phyloP scores from a whole-genome alignment of 2,888 invertebrate genomes.

The Drosophila nigritarsus region DNA sequence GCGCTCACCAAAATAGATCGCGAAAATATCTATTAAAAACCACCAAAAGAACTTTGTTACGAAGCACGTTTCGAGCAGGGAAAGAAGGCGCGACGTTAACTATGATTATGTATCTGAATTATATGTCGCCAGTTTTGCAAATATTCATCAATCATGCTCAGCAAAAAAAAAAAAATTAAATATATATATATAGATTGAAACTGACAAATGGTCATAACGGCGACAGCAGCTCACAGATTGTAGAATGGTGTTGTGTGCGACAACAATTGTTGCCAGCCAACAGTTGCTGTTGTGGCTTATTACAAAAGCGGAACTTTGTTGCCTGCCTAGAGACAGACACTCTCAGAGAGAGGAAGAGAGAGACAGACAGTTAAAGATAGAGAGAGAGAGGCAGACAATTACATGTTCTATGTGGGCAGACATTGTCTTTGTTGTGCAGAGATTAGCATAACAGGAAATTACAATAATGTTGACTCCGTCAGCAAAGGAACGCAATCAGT shows the following conservation, averaged over 20 bases:
- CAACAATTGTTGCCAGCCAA: conserved; percentile 37
- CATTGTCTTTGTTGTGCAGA: conserved; percentile 26
- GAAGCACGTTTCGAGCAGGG: background rate
- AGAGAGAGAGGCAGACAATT: background rate
- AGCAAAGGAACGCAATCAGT: conserved; percentile 14
- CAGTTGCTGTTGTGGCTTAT: conserved; percentile 39
- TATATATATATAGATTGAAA: conserved; percentile 17
- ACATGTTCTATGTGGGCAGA: conserved; percentile 51
- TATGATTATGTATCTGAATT: conserved; percentile 41
- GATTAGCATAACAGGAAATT: conserved; percentile 62
- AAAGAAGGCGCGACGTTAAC: background rate
- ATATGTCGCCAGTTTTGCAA: conserved; percentile 66
- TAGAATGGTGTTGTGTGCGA: conserved; percentile 39
- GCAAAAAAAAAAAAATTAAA: conserved; percentile 11
- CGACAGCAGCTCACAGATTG: conserved; percentile 48
- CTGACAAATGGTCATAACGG: conserved; percentile 77
- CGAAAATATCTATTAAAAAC: conserved; percentile 53
- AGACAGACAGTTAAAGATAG: background rate
- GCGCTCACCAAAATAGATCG: conserved; percentile 35
- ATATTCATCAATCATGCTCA: conserved; percentile 73
- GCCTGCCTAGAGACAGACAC: conserved; percentile 6
- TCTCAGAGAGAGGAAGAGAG: conserved; percentile 1
- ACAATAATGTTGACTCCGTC: conserved; percentile 25
- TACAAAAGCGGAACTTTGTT: conserved; percentile 68
- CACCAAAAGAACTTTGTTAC: conserved; percentile 38